phyloP scores from a whole-genome alignment of 2,888 invertebrate genomes.

The Dyspetes luteomarginatus region DNA sequence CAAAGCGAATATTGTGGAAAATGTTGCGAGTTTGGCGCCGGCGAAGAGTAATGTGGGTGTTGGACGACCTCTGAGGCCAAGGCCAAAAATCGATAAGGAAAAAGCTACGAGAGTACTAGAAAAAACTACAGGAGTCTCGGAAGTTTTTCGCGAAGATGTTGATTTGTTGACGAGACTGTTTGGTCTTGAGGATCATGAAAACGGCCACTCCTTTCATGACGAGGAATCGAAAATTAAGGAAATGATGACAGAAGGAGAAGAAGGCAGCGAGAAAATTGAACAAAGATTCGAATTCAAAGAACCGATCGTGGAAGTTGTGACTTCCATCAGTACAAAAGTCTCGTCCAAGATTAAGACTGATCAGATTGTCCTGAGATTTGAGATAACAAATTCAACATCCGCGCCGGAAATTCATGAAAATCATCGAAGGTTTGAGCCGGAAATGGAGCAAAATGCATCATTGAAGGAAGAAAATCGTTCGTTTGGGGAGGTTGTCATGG shows the following conservation, averaged over 20 bases:
- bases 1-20: conserved; percentile 78
- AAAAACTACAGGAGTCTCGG: conserved; percentile 27
- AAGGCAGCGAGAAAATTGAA: conserved; percentile 44
- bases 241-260: not conserved
- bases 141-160: conserved; percentile 63
- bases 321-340: conserved; percentile 82
- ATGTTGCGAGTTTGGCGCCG: conserved; percentile 88
- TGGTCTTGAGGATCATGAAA: conserved; percentile 64
- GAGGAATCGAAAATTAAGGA: not conserved
- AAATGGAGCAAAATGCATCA: not conserved
- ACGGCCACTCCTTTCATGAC: conserved; percentile 17
- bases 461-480: conserved; percentile 68
- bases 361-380: conserved; percentile 74
- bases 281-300: conserved; percentile 69
- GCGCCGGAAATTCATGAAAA: conserved; percentile 61
- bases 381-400: conserved; percentile 73
- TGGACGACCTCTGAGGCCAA: conserved; percentile 88
- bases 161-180: conserved; percentile 75
- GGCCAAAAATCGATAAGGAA: conserved; percentile 84
- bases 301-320: conserved; percentile 82
- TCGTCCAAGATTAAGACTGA: conserved; percentile 77
- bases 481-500: conserved; percentile 45
- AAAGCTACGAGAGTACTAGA: conserved; percentile 63
- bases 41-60: conserved; percentile 92
- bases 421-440: not conserved